Evolutionary conservation across 1,140 invertebrate genomes (phyloP).

Genomic region (Mizuhopecten yessoensis): DNA sequence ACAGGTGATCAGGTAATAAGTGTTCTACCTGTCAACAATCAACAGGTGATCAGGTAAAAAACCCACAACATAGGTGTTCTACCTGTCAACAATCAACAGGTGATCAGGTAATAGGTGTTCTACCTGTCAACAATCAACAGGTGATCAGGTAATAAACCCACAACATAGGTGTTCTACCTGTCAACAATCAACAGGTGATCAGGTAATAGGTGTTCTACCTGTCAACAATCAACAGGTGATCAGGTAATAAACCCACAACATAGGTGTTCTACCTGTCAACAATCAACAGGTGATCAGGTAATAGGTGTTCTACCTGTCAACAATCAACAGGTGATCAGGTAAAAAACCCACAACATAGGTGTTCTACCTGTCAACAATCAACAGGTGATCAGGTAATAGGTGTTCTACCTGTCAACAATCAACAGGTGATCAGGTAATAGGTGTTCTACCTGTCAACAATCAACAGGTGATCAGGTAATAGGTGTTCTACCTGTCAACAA

Average conservation of each 20-base stretch:
- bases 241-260: too few species aligned
- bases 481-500: conserved; percentile 88
- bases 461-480: too few species aligned
- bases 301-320: conserved; percentile 89
- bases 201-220: conserved; percentile 91
- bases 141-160: too few species aligned
- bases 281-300: too few species aligned
- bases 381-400: too few species aligned
- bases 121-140: conserved; percentile 84
- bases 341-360: conserved; percentile 95
- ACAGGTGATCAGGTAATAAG: too few species aligned
- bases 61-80: conserved; percentile 94
- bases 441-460: conserved; percentile 89
- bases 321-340: too few species aligned
- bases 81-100: too few species aligned
- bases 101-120: conserved; percentile 93
- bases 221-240: too few species aligned
- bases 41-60: too few species aligned
- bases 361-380: conserved; percentile 87
- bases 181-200: too few species aligned
- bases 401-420: conserved; percentile 87
- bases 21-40: conserved; percentile 87
- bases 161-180: conserved; percentile 92
- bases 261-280: conserved; percentile 89
- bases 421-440: too few species aligned